Conservation (phyloP, 2,113 vertebrate species). For the Regulus satrapa region DNA sequence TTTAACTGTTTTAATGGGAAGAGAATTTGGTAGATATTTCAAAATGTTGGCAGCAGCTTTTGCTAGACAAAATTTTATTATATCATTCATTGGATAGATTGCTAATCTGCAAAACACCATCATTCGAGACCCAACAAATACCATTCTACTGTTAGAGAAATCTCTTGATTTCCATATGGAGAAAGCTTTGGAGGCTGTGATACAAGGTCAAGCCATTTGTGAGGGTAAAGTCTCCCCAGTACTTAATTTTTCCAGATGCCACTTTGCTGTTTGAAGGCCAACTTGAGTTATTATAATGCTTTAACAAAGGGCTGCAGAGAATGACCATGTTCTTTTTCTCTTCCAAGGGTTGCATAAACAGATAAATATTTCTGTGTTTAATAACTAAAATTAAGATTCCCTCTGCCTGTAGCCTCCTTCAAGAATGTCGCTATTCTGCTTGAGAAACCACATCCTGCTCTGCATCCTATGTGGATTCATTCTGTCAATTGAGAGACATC, state of each 20-base stretch:
- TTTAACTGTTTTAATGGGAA: background rate
- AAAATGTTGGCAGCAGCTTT: background rate
- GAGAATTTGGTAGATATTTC: background rate
- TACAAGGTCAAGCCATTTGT: background rate
- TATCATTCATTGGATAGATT: background rate
- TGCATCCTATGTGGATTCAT: background rate
- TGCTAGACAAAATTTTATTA: background rate
- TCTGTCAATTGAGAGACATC: background rate
- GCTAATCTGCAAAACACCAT: background rate
- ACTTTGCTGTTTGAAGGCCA: background rate
- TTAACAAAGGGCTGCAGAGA: background rate
- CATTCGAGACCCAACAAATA: background rate
- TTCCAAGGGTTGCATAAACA: background rate
- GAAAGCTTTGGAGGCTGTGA: background rate
- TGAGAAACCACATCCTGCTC: background rate
- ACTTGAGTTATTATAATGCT: background rate
- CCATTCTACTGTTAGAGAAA: background rate
- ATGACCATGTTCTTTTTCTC: background rate
- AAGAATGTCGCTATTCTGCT: background rate
- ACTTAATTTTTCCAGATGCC: background rate
- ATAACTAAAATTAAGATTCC: background rate
- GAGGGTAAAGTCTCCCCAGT: background rate
- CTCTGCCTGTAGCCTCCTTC: background rate
- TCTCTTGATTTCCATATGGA: background rate
- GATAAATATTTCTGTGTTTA: background rate